These are phyloP conservation scores for Benthosema pterotum DNA, from an alignment of 2,797 vertebrate genomes.

Conservation along the genomic window DNA sequence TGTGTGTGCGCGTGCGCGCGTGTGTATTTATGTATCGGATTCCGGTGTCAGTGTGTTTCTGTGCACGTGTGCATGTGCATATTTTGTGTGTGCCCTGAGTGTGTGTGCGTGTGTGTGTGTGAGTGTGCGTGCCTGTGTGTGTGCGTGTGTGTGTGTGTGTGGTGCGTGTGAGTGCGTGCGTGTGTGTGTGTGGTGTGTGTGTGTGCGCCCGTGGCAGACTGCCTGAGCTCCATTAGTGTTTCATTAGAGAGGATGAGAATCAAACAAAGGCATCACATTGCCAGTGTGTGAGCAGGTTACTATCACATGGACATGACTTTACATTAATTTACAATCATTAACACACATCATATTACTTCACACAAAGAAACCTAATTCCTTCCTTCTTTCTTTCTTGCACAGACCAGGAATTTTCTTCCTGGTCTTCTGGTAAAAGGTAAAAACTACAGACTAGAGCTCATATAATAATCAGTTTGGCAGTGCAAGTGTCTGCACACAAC, in stretches of 20 bases:
- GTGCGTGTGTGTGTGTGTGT: slow-evolving; percentile 14
- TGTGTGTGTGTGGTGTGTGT: slow-evolving; percentile 9
- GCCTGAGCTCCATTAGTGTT: slow-evolving; percentile 78
- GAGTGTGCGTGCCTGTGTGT: not conserved
- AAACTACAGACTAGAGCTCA: no score
- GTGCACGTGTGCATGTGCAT: slow-evolving; percentile 2
- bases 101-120: not conserved
- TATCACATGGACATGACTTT: no score
- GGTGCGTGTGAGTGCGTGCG: not conserved
- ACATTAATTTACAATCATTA: no score
- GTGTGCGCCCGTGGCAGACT: slow-evolving; percentile 63
- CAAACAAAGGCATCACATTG: slow-evolving; percentile 72
- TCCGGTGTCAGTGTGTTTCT: slow-evolving; percentile 31
- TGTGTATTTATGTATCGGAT: not conserved
- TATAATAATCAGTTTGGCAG: slow-evolving; percentile 15
- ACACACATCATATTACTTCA: no score
- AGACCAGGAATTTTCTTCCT: no score
- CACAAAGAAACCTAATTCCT: no score
- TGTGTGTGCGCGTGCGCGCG: not conserved
- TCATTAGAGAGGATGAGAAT: slow-evolving; percentile 72
- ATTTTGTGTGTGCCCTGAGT: no score
- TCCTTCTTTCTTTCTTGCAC: no score
- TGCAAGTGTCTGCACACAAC: slow-evolving; percentile 3
- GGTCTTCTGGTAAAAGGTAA: no score
- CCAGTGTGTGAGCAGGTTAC: not conserved